Conservation (phyloP, 1,140 invertebrate species). For the Drusus annulatus region DNA sequence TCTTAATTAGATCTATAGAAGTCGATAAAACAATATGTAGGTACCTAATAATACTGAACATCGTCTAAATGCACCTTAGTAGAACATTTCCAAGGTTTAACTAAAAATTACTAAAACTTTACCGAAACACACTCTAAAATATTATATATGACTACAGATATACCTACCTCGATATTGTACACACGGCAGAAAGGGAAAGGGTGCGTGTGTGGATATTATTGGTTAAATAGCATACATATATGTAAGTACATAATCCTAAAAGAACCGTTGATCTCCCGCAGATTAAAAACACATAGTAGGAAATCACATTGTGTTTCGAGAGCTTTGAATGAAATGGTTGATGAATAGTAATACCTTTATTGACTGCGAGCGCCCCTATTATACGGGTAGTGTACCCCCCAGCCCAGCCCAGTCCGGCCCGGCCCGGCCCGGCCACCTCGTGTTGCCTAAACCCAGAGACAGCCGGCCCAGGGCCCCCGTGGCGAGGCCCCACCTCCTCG, state of each 20-base stretch:
- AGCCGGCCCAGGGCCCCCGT: slow-evolving; percentile 4
- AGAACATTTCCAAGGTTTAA: too few relatives aligned
- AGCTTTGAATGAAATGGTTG: slow-evolving; percentile 16
- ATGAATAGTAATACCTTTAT: slow-evolving; percentile 22
- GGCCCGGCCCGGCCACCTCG: too few relatives aligned
- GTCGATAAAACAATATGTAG: too few relatives aligned
- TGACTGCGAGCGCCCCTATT: neutral
- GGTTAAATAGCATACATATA: slow-evolving; percentile 3
- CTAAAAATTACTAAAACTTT: too few relatives aligned
- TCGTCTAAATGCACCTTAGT: too few relatives aligned
- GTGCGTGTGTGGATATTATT: neutral
- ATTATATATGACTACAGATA: too few relatives aligned
- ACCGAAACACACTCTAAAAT: too few relatives aligned
- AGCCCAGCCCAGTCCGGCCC: neutral
- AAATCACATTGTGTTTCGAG: slow-evolving; percentile 5
- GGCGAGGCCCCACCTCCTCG: neutral
- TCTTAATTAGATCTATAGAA: too few relatives aligned
- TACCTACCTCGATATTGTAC: too few relatives aligned
- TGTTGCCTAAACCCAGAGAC: too few relatives aligned
- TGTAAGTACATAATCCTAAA: slow-evolving; percentile 24
- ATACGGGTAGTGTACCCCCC: neutral
- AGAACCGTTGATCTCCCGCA: slow-evolving; percentile 35
- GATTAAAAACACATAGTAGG: slow-evolving; percentile 33
- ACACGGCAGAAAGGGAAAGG: too few relatives aligned
- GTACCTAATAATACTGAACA: too few relatives aligned